phyloP scores from a whole-genome alignment of 1,140 invertebrate species.

The Bombus affinis region DNA sequence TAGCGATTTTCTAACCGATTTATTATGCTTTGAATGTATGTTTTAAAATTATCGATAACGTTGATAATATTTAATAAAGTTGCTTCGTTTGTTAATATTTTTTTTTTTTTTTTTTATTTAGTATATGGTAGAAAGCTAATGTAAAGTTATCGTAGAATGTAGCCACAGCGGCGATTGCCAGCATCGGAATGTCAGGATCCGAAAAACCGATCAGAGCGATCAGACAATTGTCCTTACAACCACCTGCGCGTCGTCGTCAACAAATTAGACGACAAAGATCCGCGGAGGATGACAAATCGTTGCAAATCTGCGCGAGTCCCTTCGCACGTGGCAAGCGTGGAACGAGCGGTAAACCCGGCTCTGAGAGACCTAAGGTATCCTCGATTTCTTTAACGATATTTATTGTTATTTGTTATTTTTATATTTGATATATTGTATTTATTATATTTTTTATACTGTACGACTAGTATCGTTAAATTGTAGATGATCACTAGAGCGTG shows the following conservation, averaged over 20 bases:
- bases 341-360: conserved; percentile 26
- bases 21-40: no score
- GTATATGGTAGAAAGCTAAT: not conserved
- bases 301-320: conserved; percentile 61
- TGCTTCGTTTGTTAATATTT: not conserved
- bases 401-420: not conserved
- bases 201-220: conserved; percentile 63
- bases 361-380: conserved; percentile 62
- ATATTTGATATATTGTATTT: not conserved
- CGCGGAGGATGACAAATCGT: conserved; percentile 72
- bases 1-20: not conserved
- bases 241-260: conserved; percentile 64
- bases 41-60: no score
- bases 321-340: conserved; percentile 41
- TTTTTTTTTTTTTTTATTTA: no score
- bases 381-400: not conserved
- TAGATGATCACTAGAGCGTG: not conserved
- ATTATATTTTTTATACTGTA: no score
- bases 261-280: conserved; percentile 77
- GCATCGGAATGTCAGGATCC: conserved; percentile 48
- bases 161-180: not conserved
- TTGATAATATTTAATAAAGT: not conserved
- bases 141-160: conserved; percentile 17
- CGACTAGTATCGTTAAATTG: not conserved
- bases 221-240: conserved; percentile 77